These are phyloP conservation scores for Osmerus eperlanus DNA, from an alignment of 2,113 vertebrate genomes.

Conservation along the genomic window DNA sequence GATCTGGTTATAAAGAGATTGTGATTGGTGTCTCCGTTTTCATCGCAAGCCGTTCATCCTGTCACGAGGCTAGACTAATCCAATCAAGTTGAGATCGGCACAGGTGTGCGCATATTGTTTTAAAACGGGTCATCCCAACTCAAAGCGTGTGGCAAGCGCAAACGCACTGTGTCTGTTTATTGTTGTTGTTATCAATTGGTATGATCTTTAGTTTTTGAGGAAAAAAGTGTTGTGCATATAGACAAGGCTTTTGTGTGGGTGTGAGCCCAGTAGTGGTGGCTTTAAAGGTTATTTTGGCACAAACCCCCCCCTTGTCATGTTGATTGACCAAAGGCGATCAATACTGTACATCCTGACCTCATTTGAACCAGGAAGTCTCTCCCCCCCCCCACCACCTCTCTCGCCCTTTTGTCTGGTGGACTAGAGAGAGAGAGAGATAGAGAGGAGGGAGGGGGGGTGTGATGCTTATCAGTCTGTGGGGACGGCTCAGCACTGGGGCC, in stretches of 20 bases:
- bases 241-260: no score
- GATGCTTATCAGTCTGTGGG: slow-evolving; percentile 77
- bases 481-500: slow-evolving; percentile 77
- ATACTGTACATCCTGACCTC: background rate
- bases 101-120: background rate
- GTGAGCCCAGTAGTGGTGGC: no score
- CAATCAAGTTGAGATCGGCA: slow-evolving; percentile 51
- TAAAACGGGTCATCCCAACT: background rate
- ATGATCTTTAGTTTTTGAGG: no score
- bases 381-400: slow-evolving; percentile 28
- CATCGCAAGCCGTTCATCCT: slow-evolving; percentile 44
- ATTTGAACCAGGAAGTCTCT: slow-evolving; percentile 65
- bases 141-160: no score
- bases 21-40: slow-evolving; percentile 22
- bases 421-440: slow-evolving; percentile 33
- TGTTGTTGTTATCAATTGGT: no score
- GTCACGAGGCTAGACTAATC: slow-evolving; percentile 56
- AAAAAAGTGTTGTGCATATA: no score
- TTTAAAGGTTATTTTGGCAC: no score
- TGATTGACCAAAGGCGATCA: background rate
- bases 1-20: slow-evolving; percentile 50
- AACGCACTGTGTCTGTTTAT: no score
- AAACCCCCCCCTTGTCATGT: no score
- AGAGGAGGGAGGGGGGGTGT: slow-evolving; percentile 58
- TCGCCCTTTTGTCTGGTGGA: slow-evolving; percentile 37